These are phyloP conservation scores for Gibbula magus DNA, from an alignment of 2,888 invertebrate genomes.

Conservation along the genomic window DNA sequence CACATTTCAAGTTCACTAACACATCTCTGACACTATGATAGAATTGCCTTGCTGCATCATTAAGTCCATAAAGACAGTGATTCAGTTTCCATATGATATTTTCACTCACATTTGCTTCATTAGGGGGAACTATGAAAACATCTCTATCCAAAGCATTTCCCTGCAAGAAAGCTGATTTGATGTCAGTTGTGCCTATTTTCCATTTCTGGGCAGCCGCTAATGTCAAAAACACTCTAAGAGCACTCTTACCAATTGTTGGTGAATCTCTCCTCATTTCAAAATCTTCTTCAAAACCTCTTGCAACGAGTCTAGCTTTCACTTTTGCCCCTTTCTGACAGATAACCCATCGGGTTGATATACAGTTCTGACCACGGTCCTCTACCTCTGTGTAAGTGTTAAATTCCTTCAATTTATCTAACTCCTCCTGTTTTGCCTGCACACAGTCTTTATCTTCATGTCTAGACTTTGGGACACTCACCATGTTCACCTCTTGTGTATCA, in stretches of 20 bases:
- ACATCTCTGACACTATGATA: slow-evolving; percentile 29
- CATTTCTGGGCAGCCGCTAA: slow-evolving; percentile 27
- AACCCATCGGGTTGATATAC: slow-evolving; percentile 24
- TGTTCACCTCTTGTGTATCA: not conserved
- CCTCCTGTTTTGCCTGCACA: slow-evolving; percentile 27
- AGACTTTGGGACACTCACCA: not conserved
- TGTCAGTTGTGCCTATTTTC: slow-evolving; percentile 32
- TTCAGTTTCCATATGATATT: slow-evolving; percentile 35
- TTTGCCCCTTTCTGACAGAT: not conserved
- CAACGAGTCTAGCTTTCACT: slow-evolving; percentile 16
- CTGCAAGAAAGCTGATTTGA: slow-evolving; percentile 32
- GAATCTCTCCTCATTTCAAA: slow-evolving; percentile 6
- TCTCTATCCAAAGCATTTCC: slow-evolving; percentile 30
- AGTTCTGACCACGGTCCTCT: not conserved
- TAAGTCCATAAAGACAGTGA: slow-evolving; percentile 34
- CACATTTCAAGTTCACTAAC: no score
- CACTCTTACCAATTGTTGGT: slow-evolving; percentile 3
- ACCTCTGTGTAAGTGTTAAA: slow-evolving; percentile 12
- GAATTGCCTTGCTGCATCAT: slow-evolving; percentile 35
- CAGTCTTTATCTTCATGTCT: not conserved
- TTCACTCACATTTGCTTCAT: slow-evolving; percentile 11
- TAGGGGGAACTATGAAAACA: slow-evolving; percentile 30
- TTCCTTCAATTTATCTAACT: slow-evolving; percentile 25
- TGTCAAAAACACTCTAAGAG: slow-evolving; percentile 24
- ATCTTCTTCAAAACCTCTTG: slow-evolving; percentile 19